A percentile compares a stretch with the other conserved stretches of the same genome.
phyloP scores from a whole-genome alignment of 1,140 invertebrate species.

The Fopius arisanus region DNA sequence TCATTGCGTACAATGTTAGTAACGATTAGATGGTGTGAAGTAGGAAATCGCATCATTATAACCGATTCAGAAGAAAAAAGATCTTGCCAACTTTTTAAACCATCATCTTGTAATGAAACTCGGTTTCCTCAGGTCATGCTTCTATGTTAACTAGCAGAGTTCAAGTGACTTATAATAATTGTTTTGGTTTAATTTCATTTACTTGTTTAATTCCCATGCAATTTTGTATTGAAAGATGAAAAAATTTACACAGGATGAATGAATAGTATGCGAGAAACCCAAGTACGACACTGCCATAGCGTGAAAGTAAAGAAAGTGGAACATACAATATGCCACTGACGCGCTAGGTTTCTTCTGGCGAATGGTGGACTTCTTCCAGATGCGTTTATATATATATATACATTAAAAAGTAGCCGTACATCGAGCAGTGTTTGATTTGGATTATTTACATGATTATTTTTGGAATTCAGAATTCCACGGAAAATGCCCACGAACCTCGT shows the following conservation, averaged over 20 bases:
- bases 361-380: background rate
- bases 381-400: too few species aligned
- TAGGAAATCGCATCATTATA: too few species aligned
- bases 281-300: background rate
- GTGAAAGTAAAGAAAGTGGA: constrained; percentile 1
- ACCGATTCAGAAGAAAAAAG: too few species aligned
- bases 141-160: background rate
- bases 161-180: background rate
- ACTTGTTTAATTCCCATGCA: background rate
- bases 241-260: background rate
- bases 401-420: too few species aligned
- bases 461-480: too few species aligned
- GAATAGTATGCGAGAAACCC: background rate
- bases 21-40: too few species aligned
- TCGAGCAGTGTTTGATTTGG: too few species aligned
- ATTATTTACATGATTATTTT: background rate
- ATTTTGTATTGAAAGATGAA: background rate
- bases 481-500: too few species aligned
- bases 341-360: background rate
- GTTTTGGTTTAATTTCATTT: background rate
- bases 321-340: background rate
- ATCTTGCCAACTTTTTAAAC: too few species aligned
- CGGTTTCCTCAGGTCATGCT: too few species aligned
- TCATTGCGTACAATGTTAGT: background rate
- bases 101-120: too few species aligned